Evolutionary conservation across 2,888 invertebrate genomes (phyloP).

Genomic region (Notocelia uddmanniana): DNA sequence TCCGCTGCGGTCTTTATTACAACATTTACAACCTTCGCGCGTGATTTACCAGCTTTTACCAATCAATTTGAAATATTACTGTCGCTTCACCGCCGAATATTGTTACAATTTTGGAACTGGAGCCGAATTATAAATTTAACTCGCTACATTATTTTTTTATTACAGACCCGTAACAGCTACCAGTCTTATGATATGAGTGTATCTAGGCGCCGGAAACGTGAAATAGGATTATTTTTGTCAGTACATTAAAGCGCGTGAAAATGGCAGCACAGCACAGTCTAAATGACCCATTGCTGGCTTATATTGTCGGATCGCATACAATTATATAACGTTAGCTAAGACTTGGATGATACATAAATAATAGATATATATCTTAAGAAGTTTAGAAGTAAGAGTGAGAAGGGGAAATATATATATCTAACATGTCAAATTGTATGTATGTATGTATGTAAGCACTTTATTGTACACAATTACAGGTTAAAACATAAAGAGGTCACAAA

Average conservation of each 20-base stretch:
- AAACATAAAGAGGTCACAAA: too few species aligned
- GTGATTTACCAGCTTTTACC: slow-evolving; percentile 72
- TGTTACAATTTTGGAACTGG: slow-evolving; percentile 23
- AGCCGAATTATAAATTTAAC: slow-evolving; percentile 26
- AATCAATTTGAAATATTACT: slow-evolving; percentile 68
- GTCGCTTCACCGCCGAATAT: slow-evolving; percentile 22
- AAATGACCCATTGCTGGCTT: neutral
- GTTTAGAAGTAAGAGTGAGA: neutral
- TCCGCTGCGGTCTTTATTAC: slow-evolving; percentile 72
- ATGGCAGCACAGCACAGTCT: neutral
- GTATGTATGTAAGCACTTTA: too few species aligned
- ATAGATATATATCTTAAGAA: neutral
- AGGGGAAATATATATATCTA: neutral
- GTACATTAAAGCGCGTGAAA: neutral
- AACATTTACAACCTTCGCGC: slow-evolving; percentile 73
- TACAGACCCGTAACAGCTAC: neutral
- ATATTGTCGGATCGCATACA: neutral
- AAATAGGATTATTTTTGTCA: neutral
- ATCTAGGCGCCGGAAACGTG: neutral
- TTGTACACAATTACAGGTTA: too few species aligned
- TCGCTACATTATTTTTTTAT: slow-evolving; percentile 6
- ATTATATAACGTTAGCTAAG: neutral
- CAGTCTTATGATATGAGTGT: neutral
- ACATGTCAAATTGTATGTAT: neutral
- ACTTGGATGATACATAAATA: neutral